Evolutionary conservation across 2,888 invertebrate species (phyloP), one percentile per base, ranked within the genome.

Genomic region (Cyclophora albipunctata): DNA sequence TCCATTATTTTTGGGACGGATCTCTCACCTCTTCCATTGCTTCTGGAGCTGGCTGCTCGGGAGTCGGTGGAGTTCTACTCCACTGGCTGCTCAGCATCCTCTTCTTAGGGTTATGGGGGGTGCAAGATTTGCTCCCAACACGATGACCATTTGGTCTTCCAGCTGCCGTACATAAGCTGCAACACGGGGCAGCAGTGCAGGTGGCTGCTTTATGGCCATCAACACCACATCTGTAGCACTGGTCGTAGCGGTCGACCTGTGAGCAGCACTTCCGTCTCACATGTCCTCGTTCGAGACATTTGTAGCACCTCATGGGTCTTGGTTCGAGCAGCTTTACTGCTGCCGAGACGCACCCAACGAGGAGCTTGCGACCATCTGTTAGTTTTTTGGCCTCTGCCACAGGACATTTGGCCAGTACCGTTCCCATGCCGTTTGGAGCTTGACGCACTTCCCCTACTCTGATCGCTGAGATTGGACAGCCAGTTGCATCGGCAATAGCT

Each of bases 241-340:
- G 3, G 20, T 4, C 20, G 33, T 20, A 20, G n/a, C 45, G 45
- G 45, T 35, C 34, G 6, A 35, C 35, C 20, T 42, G 20, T n/a
- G 20, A n/a, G 2, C 5, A 3, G 42, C 42, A 42, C 3, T 5
- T 20, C 5, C 20, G 20, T 4, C 42, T 5, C 7, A 42, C 42
- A 20, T 42, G 42, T n/a, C 42, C 42, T 3, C 20, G 20, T 20
- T 42, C 42, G 20, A 42, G 5, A 20, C 42, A 42, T 5, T 20
- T 7, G 42, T 20, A 42, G 20, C 42, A 42, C 4, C 42, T 7
- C 34, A 45, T 3, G 4, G 7, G 34, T 4, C 34, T 35, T 3
- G 34, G 49, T 51, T 5, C 42, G 7, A 5, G 50, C 45, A 34
- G 49, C 46, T 41, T 52, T 46, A 40, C 49, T 3, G 7, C 3